These are phyloP conservation scores for Pollicipes pollicipes DNA, from an alignment of 1,140 invertebrate species.

Conservation along the genomic window DNA sequence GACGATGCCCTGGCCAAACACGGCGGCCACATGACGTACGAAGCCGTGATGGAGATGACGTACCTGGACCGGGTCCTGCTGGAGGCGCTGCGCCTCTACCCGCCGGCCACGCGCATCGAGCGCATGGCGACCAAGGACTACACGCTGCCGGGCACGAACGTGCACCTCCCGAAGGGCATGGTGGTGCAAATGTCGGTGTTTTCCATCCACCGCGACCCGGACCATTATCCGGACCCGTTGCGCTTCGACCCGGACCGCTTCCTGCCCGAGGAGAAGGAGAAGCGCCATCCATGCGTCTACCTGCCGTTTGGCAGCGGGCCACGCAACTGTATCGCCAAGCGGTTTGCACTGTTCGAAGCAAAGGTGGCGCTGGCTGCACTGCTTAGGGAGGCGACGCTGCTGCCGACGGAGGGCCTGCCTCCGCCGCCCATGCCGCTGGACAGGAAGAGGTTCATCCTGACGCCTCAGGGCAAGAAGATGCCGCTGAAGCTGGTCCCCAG, in stretches of 20 bases:
- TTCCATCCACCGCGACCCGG: slow-evolving; percentile 42
- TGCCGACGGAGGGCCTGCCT: too few relatives aligned
- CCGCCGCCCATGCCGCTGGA: too few relatives aligned
- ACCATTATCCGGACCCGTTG: slow-evolving; percentile 44
- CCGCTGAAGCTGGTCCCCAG: slow-evolving; percentile 2
- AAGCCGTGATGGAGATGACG: not conserved
- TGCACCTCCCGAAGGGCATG: slow-evolving; percentile 14
- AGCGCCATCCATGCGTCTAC: too few relatives aligned
- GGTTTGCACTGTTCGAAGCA: too few relatives aligned
- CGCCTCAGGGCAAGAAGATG: too few relatives aligned
- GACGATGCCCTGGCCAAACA: not conserved
- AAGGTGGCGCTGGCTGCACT: not conserved
- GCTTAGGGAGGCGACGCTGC: too few relatives aligned
- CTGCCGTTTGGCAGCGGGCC: too few relatives aligned
- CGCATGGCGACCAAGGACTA: slow-evolving; percentile 34
- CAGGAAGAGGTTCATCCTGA: too few relatives aligned
- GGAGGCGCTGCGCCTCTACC: slow-evolving; percentile 45
- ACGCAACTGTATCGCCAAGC: too few relatives aligned
- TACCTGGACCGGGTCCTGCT: not conserved
- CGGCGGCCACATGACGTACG: not conserved
- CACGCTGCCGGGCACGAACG: slow-evolving; percentile 28
- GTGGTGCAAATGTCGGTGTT: slow-evolving; percentile 18
- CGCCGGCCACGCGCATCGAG: slow-evolving; percentile 37
- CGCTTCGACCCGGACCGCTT: too few relatives aligned
- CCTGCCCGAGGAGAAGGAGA: too few relatives aligned